Percentiles rank a stretch among this genome's conserved stretches.
Conservation (phyloP, 2,888 invertebrate species). For the Petrolisthes cinctipes region DNA sequence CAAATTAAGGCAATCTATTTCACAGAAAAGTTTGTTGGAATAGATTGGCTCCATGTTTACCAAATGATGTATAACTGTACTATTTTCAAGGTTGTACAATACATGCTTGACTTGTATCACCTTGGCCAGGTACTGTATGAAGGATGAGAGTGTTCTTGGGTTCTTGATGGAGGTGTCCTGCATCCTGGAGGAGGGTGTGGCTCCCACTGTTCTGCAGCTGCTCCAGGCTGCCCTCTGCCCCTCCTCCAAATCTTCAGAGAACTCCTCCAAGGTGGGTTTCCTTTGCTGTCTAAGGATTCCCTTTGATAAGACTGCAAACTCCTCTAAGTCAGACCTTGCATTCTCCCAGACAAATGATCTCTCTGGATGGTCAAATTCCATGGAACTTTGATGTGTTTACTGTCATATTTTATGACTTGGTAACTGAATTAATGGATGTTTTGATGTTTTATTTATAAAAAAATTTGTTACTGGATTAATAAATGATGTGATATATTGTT, state of each 20-base stretch:
- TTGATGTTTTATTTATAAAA: too few species aligned
- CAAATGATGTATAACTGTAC: too few species aligned
- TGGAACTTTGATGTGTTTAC: neutral
- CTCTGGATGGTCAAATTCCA: too few species aligned
- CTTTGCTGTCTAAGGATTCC: neutral
- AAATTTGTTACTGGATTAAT: too few species aligned
- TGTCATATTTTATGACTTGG: neutral
- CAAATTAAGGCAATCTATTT: too few species aligned
- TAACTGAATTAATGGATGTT: too few species aligned
- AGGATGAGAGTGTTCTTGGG: slow-evolving; percentile 76
- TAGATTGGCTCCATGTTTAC: too few species aligned
- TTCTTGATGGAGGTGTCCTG: slow-evolving; percentile 85
- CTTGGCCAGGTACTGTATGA: slow-evolving; percentile 53
- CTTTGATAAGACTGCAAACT: neutral
- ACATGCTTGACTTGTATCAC: too few species aligned
- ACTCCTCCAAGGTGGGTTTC: slow-evolving; percentile 69
- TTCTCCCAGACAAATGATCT: too few species aligned
- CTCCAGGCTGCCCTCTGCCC: slow-evolving; percentile 88
- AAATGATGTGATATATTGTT: too few species aligned
- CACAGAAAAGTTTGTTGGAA: too few species aligned
- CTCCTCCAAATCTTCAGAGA: slow-evolving; percentile 71
- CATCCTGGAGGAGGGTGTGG: slow-evolving; percentile 88
- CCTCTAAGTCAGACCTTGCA: neutral
- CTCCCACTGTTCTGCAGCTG: slow-evolving; percentile 89
- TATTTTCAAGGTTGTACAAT: too few species aligned